Conservation (phyloP, 1,140 invertebrate genomes). For the Pogonomyrmex californicus region DNA sequence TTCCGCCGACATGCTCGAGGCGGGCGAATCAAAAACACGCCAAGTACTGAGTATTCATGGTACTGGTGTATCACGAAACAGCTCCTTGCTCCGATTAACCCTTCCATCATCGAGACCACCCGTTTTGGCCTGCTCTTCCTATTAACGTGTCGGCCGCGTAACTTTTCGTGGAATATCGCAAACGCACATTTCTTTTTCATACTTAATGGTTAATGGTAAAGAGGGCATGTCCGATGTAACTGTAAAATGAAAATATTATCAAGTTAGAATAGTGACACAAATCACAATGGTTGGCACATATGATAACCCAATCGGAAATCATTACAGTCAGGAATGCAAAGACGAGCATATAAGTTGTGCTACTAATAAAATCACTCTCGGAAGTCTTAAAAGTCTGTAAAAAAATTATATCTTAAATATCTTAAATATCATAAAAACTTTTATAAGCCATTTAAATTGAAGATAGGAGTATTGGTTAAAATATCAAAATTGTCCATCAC, state of each 20-base stretch:
- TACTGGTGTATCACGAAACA: conserved; percentile 50
- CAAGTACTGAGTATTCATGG: conserved; percentile 45
- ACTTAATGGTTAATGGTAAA: conserved; percentile 29
- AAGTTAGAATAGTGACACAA: not conserved
- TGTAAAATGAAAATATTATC: conserved; percentile 30
- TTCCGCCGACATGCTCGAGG: conserved; percentile 15
- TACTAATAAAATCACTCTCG: not conserved
- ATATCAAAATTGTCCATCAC: not conserved
- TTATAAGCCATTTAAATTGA: not conserved
- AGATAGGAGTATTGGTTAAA: not conserved
- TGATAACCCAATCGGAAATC: conserved; percentile 23
- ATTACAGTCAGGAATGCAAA: conserved; percentile 13
- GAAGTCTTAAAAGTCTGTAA: not conserved
- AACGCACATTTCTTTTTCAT: not conserved
- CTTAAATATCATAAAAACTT: not conserved
- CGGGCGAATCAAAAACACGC: conserved; percentile 59
- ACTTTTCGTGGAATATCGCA: conserved; percentile 37
- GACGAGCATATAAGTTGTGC: not conserved
- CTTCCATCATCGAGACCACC: conserved; percentile 74
- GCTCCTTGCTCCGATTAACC: conserved; percentile 72
- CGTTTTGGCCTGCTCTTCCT: conserved; percentile 55
- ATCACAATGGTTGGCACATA: not conserved
- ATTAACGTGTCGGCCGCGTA: conserved; percentile 34
- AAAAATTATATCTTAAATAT: not conserved
- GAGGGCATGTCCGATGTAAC: conserved; percentile 8